These are phyloP conservation scores for Sinocyclocheilus anshuiensis DNA, from an alignment of 2,113 vertebrate genomes.

Conservation along the genomic window DNA sequence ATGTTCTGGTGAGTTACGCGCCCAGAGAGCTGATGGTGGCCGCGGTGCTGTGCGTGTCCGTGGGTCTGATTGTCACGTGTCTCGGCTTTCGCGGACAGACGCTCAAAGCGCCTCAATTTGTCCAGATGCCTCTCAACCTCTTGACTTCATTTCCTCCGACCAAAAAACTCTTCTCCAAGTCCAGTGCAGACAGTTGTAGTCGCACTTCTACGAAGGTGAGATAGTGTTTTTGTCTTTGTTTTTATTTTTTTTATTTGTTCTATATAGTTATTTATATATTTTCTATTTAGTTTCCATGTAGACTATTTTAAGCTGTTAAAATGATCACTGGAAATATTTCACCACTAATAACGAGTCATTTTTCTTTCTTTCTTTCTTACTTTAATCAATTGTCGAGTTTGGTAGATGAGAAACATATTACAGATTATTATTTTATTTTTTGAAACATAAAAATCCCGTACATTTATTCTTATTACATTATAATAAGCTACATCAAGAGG, in stretches of 20 bases:
- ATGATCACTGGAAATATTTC: not conserved
- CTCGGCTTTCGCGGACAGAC: conserved; percentile 58
- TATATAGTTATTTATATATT: no score
- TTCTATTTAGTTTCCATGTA: not conserved
- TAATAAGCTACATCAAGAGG: not conserved
- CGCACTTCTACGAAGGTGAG: conserved; percentile 76
- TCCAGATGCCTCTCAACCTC: conserved; percentile 66
- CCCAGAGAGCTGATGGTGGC: conserved; percentile 79
- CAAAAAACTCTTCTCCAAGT: conserved; percentile 77
- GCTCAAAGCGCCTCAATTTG: conserved; percentile 60
- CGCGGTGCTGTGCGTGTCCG: conserved; percentile 73
- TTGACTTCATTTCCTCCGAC: conserved; percentile 79
- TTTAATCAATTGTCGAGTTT: no score
- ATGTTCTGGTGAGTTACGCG: conserved; percentile 74
- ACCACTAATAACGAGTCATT: not conserved
- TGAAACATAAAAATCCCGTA: not conserved
- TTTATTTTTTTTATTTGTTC: not conserved
- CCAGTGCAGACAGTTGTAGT: conserved; percentile 51
- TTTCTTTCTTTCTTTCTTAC: no score
- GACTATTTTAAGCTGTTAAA: not conserved
- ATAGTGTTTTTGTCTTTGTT: not conserved
- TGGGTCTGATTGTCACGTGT: conserved; percentile 81
- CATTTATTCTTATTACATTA: not conserved
- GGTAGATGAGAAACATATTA: no score
- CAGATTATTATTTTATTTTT: not conserved